phyloP scores from a whole-genome alignment of 2,113 vertebrate genomes.

The Pelecanus crispus region DNA sequence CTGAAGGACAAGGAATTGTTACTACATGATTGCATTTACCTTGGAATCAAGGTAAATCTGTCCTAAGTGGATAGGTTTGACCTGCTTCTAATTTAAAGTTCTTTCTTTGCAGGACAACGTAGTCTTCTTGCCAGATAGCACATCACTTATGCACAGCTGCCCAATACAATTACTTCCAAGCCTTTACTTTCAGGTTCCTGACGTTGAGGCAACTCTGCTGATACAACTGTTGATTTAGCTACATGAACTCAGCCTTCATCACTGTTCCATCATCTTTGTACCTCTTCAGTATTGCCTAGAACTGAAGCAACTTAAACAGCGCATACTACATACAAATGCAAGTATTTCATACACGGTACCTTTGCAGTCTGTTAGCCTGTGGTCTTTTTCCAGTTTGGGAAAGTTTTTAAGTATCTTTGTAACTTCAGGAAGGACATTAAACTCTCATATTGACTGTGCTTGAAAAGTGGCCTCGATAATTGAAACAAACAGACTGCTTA shows the following conservation, averaged over 20 bases:
- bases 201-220: not conserved
- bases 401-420: not conserved
- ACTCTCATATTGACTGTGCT: not conserved
- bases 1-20: not conserved
- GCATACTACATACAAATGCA: not conserved
- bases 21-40: not conserved
- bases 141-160: not conserved
- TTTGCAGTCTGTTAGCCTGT: not conserved
- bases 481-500: not conserved
- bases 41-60: not conserved
- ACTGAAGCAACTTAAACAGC: not conserved
- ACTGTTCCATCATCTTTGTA: not conserved
- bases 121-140: not conserved
- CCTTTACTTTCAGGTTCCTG: not conserved
- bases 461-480: not conserved
- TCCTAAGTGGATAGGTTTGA: not conserved
- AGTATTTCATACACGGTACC: not conserved
- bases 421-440: not conserved
- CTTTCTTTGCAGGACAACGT: not conserved
- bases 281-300: not conserved
- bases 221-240: not conserved
- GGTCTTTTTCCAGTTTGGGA: not conserved
- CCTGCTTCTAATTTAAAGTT: not conserved
- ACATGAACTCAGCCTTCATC: not conserved
- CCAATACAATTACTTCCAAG: not conserved